Evolutionary conservation across 2,888 invertebrate genomes (phyloP), one percentile per base, ranked within the genome.

Genomic region (Merodon equestris): DNA sequence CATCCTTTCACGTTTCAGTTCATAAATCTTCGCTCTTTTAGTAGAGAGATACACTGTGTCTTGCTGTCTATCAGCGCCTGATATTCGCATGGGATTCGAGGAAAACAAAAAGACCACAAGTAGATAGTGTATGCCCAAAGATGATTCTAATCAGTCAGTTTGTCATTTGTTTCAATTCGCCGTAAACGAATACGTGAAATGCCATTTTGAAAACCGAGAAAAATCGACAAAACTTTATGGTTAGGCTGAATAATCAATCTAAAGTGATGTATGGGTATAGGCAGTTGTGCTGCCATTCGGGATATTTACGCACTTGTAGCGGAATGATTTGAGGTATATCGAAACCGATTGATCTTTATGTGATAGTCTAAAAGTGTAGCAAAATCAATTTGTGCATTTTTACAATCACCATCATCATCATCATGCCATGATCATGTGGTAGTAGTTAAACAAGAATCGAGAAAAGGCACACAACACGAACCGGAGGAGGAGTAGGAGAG

Each of bases 121-220:
- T 27, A 2, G 27, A 27, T 27, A 27, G 27, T 58, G 18, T 50
- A 79, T 79, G 79, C 68, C 81, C 76, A 81, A 77, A 77, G 70
- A 61, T 34, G 82, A 58, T 67, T 79, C 82, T 82, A 82, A 82
- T 82, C 82, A 82, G 82, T 82, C 71, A 82, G 73, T 74, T 82
- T 82, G 82, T 82, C 82, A 82, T 82, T 82, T 82, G 82, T 82
- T 82, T 79, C 77, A 74, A 74, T 82, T 67, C 74, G 44, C 82
- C 82, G 71, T 74, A 82, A 77, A 71, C 58, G 51, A 60, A 47
- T 61, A 66, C 60, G 70, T 36, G 54, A 47, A 70, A 19, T 44
- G 40, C 75, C 60, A 61, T 68, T 64, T 61, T 13, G 48, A 38
- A 34, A 57, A 47, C 56, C 66, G 57, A 73, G 51, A 36, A 77